Conservation (phyloP, 2,888 invertebrate species). For the Drosophila acutilabella region DNA sequence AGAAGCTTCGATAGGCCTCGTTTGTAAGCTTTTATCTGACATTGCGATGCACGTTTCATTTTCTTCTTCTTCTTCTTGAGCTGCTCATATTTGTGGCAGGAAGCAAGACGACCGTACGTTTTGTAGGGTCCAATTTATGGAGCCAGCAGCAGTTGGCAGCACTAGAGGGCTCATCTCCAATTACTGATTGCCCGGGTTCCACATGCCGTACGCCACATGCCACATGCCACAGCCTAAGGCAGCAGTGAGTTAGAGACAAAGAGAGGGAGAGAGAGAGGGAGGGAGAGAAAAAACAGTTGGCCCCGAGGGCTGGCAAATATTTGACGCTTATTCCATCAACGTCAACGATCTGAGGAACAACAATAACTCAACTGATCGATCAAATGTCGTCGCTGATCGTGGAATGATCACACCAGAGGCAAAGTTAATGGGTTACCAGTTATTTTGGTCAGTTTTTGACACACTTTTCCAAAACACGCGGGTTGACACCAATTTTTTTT, state of each 20-base stretch:
- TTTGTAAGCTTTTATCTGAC: constrained; percentile 57
- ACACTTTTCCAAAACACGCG: constrained; percentile 50
- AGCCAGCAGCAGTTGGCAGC: constrained; percentile 16
- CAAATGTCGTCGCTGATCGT: constrained; percentile 61
- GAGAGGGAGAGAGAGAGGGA: too few relatives aligned
- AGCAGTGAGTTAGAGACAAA: neutral
- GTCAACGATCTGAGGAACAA: constrained; percentile 44
- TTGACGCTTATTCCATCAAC: constrained; percentile 68
- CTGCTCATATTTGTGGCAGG: constrained; percentile 57
- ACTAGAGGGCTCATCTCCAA: constrained; percentile 70
- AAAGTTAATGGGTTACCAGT: constrained; percentile 65
- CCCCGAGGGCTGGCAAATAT: constrained; percentile 58
- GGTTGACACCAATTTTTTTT: constrained; percentile 45
- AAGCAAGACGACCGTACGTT: constrained; percentile 21
- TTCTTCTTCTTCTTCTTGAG: constrained; percentile 22
- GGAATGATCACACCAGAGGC: constrained; percentile 53
- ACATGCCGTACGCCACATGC: constrained; percentile 31
- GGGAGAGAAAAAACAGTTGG: constrained; percentile 20
- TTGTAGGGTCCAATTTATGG: constrained; percentile 52
- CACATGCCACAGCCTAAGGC: constrained; percentile 18
- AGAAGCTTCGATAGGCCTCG: constrained; percentile 49
- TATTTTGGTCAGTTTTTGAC: constrained; percentile 71
- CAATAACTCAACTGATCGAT: constrained; percentile 69
- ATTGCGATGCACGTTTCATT: constrained; percentile 74
- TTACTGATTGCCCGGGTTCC: constrained; percentile 61